Evolutionary conservation across 2,888 invertebrate genomes (phyloP).

Genomic region (Molorchus minor): DNA sequence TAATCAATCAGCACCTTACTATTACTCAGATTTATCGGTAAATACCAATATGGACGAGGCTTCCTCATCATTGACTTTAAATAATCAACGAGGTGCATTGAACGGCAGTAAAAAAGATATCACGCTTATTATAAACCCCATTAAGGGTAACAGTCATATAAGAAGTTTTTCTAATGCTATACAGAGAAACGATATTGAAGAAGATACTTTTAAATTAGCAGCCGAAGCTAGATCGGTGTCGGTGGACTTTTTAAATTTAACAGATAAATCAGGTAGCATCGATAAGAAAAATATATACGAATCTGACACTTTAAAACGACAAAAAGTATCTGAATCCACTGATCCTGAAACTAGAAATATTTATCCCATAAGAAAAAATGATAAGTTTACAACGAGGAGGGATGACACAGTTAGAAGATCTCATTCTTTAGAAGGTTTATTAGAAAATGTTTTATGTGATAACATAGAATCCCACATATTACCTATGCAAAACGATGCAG

Average conservation of each 20-base stretch:
- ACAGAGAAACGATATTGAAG: slow-evolving; percentile 45
- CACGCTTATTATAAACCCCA: slow-evolving; percentile 77
- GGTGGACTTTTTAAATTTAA: slow-evolving; percentile 72
- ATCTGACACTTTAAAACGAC: slow-evolving; percentile 70
- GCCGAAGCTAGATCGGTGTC: slow-evolving; percentile 71
- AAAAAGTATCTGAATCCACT: slow-evolving; percentile 67
- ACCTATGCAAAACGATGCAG: slow-evolving; percentile 34
- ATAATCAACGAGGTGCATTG: slow-evolving; percentile 76
- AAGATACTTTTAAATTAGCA: slow-evolving; percentile 65
- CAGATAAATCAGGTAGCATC: slow-evolving; percentile 72
- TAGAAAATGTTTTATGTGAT: slow-evolving; percentile 65
- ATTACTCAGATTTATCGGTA: slow-evolving; percentile 79
- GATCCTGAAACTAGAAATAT: slow-evolving; percentile 65
- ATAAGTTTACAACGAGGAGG: slow-evolving; percentile 52
- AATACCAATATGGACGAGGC: slow-evolving; percentile 52
- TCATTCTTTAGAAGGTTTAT: slow-evolving; percentile 68
- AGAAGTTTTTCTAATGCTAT: slow-evolving; percentile 33
- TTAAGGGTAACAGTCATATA: slow-evolving; percentile 60
- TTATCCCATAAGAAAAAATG: slow-evolving; percentile 49
- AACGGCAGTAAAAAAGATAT: slow-evolving; percentile 73
- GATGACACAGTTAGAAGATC: slow-evolving; percentile 63
- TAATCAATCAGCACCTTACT: slow-evolving; percentile 76
- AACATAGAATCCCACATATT: slow-evolving; percentile 35
- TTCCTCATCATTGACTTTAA: slow-evolving; percentile 63
- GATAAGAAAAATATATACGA: slow-evolving; percentile 79